Conservation (phyloP, 2,113 vertebrate species). For the Microcebus griseorufus region DNA sequence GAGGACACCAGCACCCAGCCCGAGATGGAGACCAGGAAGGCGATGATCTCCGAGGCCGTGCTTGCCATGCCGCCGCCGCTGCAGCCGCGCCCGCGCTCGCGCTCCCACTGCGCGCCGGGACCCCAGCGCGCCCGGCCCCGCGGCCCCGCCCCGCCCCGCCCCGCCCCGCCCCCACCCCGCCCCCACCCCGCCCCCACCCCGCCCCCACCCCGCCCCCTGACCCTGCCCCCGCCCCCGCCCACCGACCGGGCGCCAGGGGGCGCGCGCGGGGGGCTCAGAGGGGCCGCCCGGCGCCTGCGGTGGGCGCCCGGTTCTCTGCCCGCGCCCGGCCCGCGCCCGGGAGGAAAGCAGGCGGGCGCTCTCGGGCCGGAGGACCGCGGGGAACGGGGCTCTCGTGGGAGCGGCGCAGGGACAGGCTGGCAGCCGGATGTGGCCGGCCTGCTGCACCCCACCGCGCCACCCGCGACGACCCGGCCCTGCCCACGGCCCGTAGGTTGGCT, state of each 20-base stretch:
- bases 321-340: no score
- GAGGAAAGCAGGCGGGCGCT: background rate
- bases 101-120: background rate
- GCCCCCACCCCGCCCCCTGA: background rate
- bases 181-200: background rate
- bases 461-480: background rate
- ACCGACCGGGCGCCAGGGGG: background rate
- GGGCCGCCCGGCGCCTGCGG: fast-evolving
- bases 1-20: conserved; percentile 95
- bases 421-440: background rate
- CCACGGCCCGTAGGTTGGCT: background rate
- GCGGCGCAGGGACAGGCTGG: background rate
- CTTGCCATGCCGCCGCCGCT: conserved; percentile 83
- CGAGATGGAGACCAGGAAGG: conserved; percentile 88
- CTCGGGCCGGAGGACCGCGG: background rate
- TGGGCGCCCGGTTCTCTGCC: fast-evolving
- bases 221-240: background rate
- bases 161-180: background rate
- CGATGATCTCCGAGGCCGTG: conserved; percentile 91
- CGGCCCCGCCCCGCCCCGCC: conserved; percentile 44
- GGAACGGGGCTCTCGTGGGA: background rate
- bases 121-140: background rate
- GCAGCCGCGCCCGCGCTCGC: background rate
- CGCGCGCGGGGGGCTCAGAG: fast-evolving
- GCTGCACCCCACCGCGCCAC: background rate